Conservation (phyloP, 2,113 vertebrate genomes). For the human region GRCh38 chr1:157210501-157211000, state of each 20-base stretch:
- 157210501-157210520: background rate
- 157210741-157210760: background rate
- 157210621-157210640: background rate
- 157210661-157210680: background rate
- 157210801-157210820: background rate
- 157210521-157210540: background rate
- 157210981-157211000: background rate
- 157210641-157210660: background rate
- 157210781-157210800: background rate
- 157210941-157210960: background rate
- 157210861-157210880: background rate
- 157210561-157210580: background rate
- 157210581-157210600: background rate
- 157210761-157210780: background rate
- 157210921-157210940: background rate
- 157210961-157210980: background rate
- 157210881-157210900: background rate
- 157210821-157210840: background rate
- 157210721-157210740: background rate
- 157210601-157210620: background rate
- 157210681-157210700: slow-evolving; percentile 11
- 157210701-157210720: background rate
- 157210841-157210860: background rate
- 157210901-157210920: background rate
- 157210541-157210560: background rate